Percentiles rank a stretch among this genome's conserved stretches.
These are phyloP conservation scores for Pangasius sanitwongsei DNA, from an alignment of 2,797 vertebrate genomes.

Conservation along the genomic window DNA sequence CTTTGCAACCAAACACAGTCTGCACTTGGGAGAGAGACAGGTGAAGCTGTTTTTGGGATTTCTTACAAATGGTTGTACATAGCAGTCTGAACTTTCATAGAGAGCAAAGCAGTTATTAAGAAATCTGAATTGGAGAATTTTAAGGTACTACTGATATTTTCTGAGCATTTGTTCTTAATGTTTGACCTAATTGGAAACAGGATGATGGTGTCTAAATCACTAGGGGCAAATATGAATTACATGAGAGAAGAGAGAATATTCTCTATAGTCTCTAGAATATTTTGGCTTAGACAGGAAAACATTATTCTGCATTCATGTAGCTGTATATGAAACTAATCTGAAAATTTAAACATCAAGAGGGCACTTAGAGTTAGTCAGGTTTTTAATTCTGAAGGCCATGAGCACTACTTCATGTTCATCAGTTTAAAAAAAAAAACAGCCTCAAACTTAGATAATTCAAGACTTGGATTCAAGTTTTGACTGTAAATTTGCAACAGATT, in stretches of 20 bases:
- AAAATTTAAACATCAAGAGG: neutral
- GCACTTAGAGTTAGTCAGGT: neutral
- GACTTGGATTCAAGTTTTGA: neutral
- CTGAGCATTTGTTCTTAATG: neutral
- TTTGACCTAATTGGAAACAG: neutral
- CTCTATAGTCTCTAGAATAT: neutral
- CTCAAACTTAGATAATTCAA: neutral
- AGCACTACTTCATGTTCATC: neutral
- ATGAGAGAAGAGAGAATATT: neutral
- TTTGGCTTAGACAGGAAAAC: neutral
- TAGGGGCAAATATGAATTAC: neutral
- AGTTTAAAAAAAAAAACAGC: neutral
- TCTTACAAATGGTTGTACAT: neutral
- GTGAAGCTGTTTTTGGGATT: neutral
- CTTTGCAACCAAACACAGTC: neutral
- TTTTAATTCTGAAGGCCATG: neutral
- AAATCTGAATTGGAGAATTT: neutral
- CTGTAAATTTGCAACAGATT: neutral
- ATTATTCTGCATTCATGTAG: neutral
- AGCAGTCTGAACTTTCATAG: neutral
- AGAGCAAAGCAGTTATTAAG: neutral
- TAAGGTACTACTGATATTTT: neutral
- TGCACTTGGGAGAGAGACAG: neutral
- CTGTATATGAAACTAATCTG: neutral
- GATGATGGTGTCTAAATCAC: neutral